Percentiles rank a stretch among this genome's conserved stretches.
These are phyloP conservation scores for Geotrupes spiniger DNA, from an alignment of 2,888 invertebrate species.

Conservation along the genomic window DNA sequence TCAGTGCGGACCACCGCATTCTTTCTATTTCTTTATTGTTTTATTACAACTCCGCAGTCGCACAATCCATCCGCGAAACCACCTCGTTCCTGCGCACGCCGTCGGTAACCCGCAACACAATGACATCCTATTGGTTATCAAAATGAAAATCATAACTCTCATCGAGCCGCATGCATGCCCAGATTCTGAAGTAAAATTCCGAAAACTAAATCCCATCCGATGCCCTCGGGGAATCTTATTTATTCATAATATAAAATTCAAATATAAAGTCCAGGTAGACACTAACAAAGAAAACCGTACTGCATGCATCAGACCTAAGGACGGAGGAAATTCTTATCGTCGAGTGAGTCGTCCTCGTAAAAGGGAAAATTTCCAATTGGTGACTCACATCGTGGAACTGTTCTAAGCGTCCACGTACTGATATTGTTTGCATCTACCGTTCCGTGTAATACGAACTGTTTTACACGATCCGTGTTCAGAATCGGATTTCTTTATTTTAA, in stretches of 20 bases:
- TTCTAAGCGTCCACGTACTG: conserved; percentile 1
- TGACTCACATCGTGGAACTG: conserved; percentile 1
- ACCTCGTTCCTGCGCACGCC: too few species aligned
- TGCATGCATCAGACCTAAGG: conserved; percentile 4
- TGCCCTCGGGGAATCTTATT: conserved; percentile 5
- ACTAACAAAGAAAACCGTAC: conserved; percentile 8
- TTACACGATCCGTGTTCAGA: too few species aligned
- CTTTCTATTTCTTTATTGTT: too few species aligned
- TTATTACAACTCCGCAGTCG: too few species aligned
- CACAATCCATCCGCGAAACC: too few species aligned
- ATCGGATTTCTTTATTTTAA: too few species aligned
- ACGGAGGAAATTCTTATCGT: conserved; percentile 3
- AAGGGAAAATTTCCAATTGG: conserved; percentile 5
- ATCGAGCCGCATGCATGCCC: background rate
- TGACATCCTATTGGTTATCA: too few species aligned
- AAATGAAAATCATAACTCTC: background rate
- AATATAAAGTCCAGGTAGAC: conserved; percentile 8
- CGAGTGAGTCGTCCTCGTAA: conserved; percentile 1
- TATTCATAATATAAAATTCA: conserved; percentile 12
- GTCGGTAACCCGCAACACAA: too few species aligned
- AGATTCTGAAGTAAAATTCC: background rate
- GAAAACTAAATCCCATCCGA: conserved; percentile 1
- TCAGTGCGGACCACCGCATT: too few species aligned
- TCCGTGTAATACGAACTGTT: background rate
- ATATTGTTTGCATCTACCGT: background rate